Evolutionary conservation across 2,888 invertebrate genomes (phyloP), one percentile per base, ranked within the genome.

Genomic region (Auanema sp.): DNA sequence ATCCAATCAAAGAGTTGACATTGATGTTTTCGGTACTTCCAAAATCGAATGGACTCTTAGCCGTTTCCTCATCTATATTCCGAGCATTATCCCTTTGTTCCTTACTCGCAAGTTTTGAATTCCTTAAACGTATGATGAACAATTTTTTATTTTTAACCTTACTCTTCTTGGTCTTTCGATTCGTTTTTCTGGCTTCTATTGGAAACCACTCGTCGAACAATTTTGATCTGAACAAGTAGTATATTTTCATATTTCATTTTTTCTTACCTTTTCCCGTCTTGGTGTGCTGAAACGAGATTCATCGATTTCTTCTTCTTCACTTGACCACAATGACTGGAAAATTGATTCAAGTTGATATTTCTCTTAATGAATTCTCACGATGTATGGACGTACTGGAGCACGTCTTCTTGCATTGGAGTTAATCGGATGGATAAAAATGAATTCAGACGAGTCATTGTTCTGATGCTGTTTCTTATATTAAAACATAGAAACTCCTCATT

Each of bases 31-130:
- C 23, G 23, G 24, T 14, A 12, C 14, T 12, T 6, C 23, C 58
- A 33, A 71, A 66, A 49, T 77, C 77, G 52, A 77, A 77, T 16
- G 77, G 77, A 49, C 72, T 72, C 12, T 62, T 21, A 12, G 58
- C 49, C 11, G 74, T 74, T 25, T 76, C 75, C 43, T 77, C 77
- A 59, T 77, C 77, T 53, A 77, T 60, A 57, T 64, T 59, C 49
- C 69, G 58, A 10, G 75, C 76, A 55, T 77, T 75, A 59, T 77
- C 76, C 42, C 51, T 51, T 60, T 70, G 66, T 47, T 64, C 56
- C 23, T 33, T 47, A 14, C 57, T 33, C 14, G 24, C 16, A 24
- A 16, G 33, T 40, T 16, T 14, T 4, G n/a, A 5, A 21, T 10
- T 16, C 0, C 14, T 55, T 55, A 47, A 33, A 16, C 33, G 40